phyloP scores from a whole-genome alignment of 2,888 invertebrate species.

The Acanthosepion pharaonis region DNA sequence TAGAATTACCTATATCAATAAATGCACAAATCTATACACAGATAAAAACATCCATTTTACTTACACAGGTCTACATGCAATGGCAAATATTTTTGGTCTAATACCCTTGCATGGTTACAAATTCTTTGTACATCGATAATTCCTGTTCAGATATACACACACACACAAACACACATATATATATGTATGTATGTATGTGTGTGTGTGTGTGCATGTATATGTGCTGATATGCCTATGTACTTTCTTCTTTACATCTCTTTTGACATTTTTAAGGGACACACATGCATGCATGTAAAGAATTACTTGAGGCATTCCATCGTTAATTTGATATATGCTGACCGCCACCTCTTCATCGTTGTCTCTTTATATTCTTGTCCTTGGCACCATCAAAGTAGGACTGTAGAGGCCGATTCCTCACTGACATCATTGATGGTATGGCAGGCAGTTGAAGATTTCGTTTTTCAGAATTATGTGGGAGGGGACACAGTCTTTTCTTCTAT shows the following conservation, averaged over 20 bases:
- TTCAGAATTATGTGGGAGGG: background rate
- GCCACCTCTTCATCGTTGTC: background rate
- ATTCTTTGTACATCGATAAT: background rate
- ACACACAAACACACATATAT: background rate
- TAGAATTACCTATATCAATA: no score
- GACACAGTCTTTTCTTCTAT: background rate
- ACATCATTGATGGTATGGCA: constrained; percentile 1
- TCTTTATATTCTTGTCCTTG: background rate
- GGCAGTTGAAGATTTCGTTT: background rate
- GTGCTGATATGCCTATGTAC: background rate
- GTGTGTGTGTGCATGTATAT: background rate
- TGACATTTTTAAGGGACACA: background rate
- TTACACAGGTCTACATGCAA: no score
- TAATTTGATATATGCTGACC: background rate
- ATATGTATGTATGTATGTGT: background rate
- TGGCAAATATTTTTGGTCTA: no score
- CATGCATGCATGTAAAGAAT: background rate
- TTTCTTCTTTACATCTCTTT: background rate
- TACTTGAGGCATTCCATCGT: background rate
- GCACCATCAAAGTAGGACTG: background rate
- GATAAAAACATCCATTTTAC: no score
- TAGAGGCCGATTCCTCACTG: background rate
- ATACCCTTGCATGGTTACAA: background rate
- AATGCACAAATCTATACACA: no score
- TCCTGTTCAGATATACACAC: background rate